Percentiles rank a stretch among this genome's conserved stretches.
Evolutionary conservation across 2,797 vertebrate genomes (phyloP).

Genomic region (Neosilurus hyrtlii): DNA sequence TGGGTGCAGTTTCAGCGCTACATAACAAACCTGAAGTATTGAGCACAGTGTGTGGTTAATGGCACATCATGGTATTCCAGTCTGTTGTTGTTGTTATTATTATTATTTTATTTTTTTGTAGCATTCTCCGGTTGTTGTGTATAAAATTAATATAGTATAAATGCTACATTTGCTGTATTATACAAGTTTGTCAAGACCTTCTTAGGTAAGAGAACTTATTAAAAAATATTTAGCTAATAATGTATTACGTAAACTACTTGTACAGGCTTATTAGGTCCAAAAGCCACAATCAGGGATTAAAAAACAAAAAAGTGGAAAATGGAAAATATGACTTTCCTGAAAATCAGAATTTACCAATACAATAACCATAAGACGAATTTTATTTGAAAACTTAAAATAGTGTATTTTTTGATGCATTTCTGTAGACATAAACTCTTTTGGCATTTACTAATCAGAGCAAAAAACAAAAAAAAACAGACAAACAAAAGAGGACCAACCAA

Average conservation of each 20-base stretch:
- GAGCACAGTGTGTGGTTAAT: constrained; percentile 17
- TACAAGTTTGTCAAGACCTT: constrained; percentile 22
- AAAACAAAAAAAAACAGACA: background rate
- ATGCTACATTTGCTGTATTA: constrained; percentile 36
- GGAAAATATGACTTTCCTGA: background rate
- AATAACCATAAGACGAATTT: background rate
- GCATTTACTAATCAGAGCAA: background rate
- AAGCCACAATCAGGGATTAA: constrained; percentile 46
- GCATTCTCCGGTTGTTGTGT: constrained; percentile 19
- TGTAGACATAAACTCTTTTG: background rate
- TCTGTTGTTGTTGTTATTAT: constrained; percentile 3
- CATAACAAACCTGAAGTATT: background rate
- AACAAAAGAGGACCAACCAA: background rate
- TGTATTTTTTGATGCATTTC: background rate
- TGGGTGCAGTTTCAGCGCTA: background rate
- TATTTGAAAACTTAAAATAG: background rate
- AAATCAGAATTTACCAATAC: background rate
- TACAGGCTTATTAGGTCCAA: constrained; percentile 35
- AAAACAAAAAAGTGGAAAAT: background rate
- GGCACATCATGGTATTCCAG: constrained; percentile 17
- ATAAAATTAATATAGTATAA: constrained; percentile 30
- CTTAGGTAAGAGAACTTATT: constrained; percentile 14
- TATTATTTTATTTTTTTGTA: constrained; percentile 21
- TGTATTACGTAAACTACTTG: constrained; percentile 7
- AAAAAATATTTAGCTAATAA: constrained; percentile 12